Conservation (phyloP, 2,113 vertebrate genomes). For the Promerops cafer region DNA sequence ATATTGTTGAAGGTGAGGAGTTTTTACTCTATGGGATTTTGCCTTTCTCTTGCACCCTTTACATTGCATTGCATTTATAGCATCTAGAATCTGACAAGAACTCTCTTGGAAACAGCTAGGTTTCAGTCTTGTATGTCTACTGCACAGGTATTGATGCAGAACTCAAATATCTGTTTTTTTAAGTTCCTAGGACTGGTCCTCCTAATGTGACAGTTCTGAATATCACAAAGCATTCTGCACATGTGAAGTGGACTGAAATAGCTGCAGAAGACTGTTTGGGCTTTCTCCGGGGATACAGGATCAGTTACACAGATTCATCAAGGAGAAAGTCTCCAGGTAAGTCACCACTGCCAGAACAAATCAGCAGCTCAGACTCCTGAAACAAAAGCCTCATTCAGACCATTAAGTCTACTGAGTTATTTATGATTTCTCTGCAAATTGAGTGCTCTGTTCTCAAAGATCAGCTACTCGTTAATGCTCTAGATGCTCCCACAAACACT, state of each 20-base stretch:
- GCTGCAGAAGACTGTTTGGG: slow-evolving; percentile 71
- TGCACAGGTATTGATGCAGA: background rate
- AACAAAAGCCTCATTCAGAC: background rate
- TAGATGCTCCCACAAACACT: background rate
- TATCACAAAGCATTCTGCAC: slow-evolving; percentile 63
- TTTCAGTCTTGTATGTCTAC: background rate
- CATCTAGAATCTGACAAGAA: background rate
- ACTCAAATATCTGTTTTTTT: background rate
- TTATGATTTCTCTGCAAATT: background rate
- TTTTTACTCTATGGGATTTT: background rate
- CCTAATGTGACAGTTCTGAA: slow-evolving; percentile 64
- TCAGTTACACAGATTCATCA: slow-evolving; percentile 57
- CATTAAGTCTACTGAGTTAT: background rate
- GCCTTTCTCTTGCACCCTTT: background rate
- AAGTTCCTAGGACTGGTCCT: slow-evolving; percentile 73
- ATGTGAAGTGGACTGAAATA: slow-evolving; percentile 74
- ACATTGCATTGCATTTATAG: background rate
- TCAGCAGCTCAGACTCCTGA: background rate
- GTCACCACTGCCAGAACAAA: background rate
- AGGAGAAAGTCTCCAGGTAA: slow-evolving; percentile 25
- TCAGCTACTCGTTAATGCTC: background rate
- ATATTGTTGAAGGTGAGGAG: background rate
- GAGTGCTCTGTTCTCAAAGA: background rate
- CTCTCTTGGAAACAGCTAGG: background rate
- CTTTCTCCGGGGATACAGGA: slow-evolving; percentile 76